These are phyloP conservation scores for Himalopsyche tibetana DNA, from an alignment of 2,888 invertebrate genomes.

Conservation along the genomic window DNA sequence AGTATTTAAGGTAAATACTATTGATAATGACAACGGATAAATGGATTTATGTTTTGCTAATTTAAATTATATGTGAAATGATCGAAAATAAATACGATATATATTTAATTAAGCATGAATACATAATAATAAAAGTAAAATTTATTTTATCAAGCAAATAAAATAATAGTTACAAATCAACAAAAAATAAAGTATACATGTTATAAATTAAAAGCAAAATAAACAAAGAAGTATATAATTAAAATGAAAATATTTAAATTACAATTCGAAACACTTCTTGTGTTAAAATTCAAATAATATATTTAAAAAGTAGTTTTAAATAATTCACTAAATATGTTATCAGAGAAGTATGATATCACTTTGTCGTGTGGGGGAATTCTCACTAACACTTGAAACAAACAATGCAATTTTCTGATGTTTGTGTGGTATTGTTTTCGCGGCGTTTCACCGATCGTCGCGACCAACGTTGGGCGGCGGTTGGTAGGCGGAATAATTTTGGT, in stretches of 20 bases:
- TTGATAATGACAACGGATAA: too few relatives aligned
- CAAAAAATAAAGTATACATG: neutral
- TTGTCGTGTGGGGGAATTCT: neutral
- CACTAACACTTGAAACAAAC: slow-evolving; percentile 10
- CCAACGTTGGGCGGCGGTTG: slow-evolving; percentile 50
- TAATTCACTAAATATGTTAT: slow-evolving; percentile 29
- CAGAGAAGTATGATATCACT: neutral
- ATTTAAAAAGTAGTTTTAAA: neutral
- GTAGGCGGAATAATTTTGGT: slow-evolving; percentile 50
- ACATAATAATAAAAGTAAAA: neutral
- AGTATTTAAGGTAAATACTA: too few relatives aligned
- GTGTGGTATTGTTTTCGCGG: slow-evolving; percentile 23
- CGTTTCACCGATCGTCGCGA: slow-evolving; percentile 49
- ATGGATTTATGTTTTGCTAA: too few relatives aligned
- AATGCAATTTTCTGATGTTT: neutral
- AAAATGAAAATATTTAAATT: neutral
- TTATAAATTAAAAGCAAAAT: neutral
- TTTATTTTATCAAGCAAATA: neutral
- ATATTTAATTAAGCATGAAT: too few relatives aligned
- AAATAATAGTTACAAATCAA: neutral
- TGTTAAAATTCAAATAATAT: neutral
- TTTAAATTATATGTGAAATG: too few relatives aligned
- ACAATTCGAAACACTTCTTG: neutral
- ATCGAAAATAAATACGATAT: too few relatives aligned
- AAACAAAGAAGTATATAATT: neutral